Evolutionary conservation across 2,113 vertebrate genomes (phyloP), one percentile per base, ranked within the genome.

Genomic region (Anser brachyrhynchus): DNA sequence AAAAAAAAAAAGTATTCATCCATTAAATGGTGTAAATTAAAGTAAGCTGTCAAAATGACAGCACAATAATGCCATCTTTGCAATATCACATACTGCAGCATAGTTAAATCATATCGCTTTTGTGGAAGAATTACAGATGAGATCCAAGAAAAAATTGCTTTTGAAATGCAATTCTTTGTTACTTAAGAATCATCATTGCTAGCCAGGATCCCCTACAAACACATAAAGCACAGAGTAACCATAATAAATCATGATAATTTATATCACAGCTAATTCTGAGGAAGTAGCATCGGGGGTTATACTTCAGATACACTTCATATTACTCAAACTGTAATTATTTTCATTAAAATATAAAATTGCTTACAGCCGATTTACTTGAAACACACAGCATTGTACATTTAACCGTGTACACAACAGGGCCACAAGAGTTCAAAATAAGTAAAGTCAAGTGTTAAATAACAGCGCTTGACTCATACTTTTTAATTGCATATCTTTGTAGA

Each of bases 301-400:
- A 97, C 97, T 97, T 96, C 95, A 98, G 96, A 98, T 97, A 97
- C 65, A 98, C 96, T 98, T 97, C 97, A 97, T 97, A 97, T 97
- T 97, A 97, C 90, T 97, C 97, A 95, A 97, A 97, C 97, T 95
- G 93, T 98, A 98, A 98, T 98, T 98, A 98, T 98, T 98, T 98
- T 97, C 96, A 98, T 98, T 98, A 98, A 98, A 98, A 96, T 97
- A 97, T 97, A 97, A 97, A 98, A 97, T 96, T 96, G 96, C 97
- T 98, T 97, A 95, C 94, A 97, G 89, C 82, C 92, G 80, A 98
- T 98, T 98, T 96, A 80, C 96, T 97, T 94, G 95, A 97, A 97
- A 97, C 86, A 97, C 94, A 92, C 95, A 97, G 95, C 90, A 94
- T 86, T 95, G 92, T 76, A 75, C 90, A 89, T 95, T 97, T 97